Evolutionary conservation across 1,140 invertebrate genomes (phyloP), one percentile per base, ranked within the genome.

Genomic region (Bombus waltoni): DNA sequence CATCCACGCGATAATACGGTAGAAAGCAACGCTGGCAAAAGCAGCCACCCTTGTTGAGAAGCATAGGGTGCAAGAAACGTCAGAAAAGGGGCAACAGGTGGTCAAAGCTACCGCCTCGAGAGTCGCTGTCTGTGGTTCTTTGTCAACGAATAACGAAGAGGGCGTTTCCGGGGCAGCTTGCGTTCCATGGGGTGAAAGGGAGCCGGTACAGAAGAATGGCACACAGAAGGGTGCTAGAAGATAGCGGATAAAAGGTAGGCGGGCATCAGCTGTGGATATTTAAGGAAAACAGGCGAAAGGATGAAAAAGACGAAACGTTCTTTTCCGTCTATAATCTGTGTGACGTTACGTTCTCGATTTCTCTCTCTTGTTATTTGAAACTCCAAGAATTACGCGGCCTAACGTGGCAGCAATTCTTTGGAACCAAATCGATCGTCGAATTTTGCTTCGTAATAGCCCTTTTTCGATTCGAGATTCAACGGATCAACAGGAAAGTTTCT

Each of bases 51-150:
- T 47, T n/a, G 32, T 15, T 13, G 42, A 32, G 25, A 22, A 75
- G 3, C 71, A 32, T 6, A n/a, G 47, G 71, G n/a, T 28, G 47
- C 66, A 3, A 28, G 77, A 47, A 47, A 47, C 38, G 40, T 87
- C 57, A 57, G 44, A 22, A 78, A 85, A 88, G 77, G 83, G 91
- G 87, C 92, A 89, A 93, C 93, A 94, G 93, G 92, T 93, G 91
- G 92, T 92, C 90, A 90, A 92, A 89, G 93, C 90, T 93, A 94
- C 93, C 91, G 92, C 89, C 72, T 71, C 40, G 62, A 72, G 53
- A 53, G 35, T 47, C 25, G 35, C n/a, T 74, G 53, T 83, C 71
- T n/a, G 22, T 71, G 22, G 15, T 68, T 82, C 87, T 92, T 92
- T 93, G 89, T 93, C 88, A 81, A 87, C 28, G 88, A 73, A 77